Percentiles rank a stretch among this genome's conserved stretches.
Conservation (phyloP, 2,888 invertebrate genomes). For the Crocallis elinguaria region DNA sequence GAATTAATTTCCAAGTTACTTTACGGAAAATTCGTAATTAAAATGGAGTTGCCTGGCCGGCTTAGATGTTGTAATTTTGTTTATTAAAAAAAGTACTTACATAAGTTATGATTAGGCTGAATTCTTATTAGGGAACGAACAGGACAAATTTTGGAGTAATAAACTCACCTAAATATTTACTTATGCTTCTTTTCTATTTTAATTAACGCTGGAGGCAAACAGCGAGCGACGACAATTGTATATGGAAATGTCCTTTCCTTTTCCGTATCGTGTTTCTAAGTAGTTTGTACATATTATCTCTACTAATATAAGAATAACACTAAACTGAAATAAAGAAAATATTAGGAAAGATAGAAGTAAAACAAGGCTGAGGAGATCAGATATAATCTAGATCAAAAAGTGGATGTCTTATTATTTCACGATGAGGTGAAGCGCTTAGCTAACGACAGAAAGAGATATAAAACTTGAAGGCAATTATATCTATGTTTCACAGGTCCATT, state of each 20-base stretch:
- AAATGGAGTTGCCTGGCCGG: constrained; percentile 27
- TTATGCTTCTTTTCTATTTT: not conserved
- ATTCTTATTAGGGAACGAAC: not conserved
- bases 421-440: no score
- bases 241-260: not conserved
- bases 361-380: no score
- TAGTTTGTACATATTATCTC: no score
- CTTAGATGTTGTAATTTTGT: constrained; percentile 23
- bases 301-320: no score
- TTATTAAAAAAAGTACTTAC: constrained; percentile 27
- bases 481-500: no score
- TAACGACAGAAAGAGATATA: no score
- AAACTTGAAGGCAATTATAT: no score
- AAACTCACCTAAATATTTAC: constrained; percentile 1
- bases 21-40: constrained; percentile 31
- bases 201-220: not conserved
- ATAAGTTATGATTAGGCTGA: constrained; percentile 18
- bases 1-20: constrained; percentile 36
- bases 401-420: no score
- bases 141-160: constrained; percentile 10
- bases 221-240: not conserved
- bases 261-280: no score
- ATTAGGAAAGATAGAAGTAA: no score
- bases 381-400: no score
- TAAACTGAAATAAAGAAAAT: no score